Evolutionary conservation across 2,888 invertebrate species (phyloP).

Genomic region (Athripsodes cinereus): DNA sequence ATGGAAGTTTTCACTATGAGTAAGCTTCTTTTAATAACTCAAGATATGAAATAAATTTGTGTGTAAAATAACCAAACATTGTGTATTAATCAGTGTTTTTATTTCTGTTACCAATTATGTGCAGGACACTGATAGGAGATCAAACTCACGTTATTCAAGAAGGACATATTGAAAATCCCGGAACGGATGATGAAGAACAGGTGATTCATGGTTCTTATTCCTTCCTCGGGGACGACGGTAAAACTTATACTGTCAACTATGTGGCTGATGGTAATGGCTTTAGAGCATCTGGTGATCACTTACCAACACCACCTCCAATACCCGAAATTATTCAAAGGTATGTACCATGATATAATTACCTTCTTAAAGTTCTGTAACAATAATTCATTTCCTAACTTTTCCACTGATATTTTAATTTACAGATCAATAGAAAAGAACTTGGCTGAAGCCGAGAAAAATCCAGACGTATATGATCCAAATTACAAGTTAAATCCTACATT

Average conservation of each 20-base stretch:
- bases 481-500: not conserved
- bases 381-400: too few relatives aligned
- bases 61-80: not conserved
- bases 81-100: conserved; percentile 9
- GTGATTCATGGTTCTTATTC: conserved; percentile 59
- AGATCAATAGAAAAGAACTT: not conserved
- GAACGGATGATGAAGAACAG: conserved; percentile 53
- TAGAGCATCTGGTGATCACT: conserved; percentile 68
- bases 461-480: not conserved
- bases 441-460: not conserved
- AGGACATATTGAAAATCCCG: conserved; percentile 51
- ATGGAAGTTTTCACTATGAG: conserved; percentile 53
- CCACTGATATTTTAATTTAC: too few relatives aligned
- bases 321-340: conserved; percentile 63
- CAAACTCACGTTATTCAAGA: conserved; percentile 51
- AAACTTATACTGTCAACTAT: conserved; percentile 58
- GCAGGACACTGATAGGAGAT: conserved; percentile 47
- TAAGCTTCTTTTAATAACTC: conserved; percentile 33
- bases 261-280: conserved; percentile 73
- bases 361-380: too few relatives aligned
- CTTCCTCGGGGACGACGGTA: conserved; percentile 56
- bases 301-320: conserved; percentile 70
- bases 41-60: not conserved
- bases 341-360: too few relatives aligned
- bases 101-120: too few relatives aligned